Base-by-base conservation (phyloP, 2,888 invertebrate species). In the Gisinianus flammeolus region DNA sequence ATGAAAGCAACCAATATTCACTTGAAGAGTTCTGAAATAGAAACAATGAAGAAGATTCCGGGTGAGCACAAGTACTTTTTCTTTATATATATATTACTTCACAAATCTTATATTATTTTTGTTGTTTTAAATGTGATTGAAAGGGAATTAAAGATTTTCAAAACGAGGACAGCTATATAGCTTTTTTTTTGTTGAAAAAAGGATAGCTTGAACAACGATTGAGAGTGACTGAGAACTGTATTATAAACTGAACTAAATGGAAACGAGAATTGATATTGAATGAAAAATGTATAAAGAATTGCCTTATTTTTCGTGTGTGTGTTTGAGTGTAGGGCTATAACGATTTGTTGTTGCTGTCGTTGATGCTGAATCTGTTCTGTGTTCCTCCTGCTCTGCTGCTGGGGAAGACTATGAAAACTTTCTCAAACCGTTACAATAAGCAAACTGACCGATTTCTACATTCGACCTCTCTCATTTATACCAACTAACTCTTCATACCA, bases 381-480 rank as follows among this genome's bases (percentile, higher is more conserved):
- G 22, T 16, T 68, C 68, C 68, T 33, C 30, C 28, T 24, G 71
- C 33, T 72, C 10, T 33, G 64, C 28, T 64, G 64, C 62, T 64
- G 26, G 28, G 44, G 44, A 44, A 62, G 24, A 62, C 5, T 31
- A 52, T 77, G 52, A 74, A 79, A 79, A 79, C 79, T 79, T 79
- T 79, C 79, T 79, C 79, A 79, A 79, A 73, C 68, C 73, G 77
- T 76, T 77, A 77, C 74, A 77, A 74, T 77, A 74, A 77, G 58
- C 68, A 79, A 77, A 79, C 79, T 79, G 79, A 79, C 79, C 77
- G 77, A 79, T 79, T 77, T 79, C 79, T 79, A 79, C 79, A 79
- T 35, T 58, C 67, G 73, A 77, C 73, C 77, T 71, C 74, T 77
- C 69, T 66, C 77, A 79, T 79, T 79, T 79, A 79, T 79, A 79